Conservation (phyloP, 2,113 vertebrate genomes). For the Sterna hirundo region DNA sequence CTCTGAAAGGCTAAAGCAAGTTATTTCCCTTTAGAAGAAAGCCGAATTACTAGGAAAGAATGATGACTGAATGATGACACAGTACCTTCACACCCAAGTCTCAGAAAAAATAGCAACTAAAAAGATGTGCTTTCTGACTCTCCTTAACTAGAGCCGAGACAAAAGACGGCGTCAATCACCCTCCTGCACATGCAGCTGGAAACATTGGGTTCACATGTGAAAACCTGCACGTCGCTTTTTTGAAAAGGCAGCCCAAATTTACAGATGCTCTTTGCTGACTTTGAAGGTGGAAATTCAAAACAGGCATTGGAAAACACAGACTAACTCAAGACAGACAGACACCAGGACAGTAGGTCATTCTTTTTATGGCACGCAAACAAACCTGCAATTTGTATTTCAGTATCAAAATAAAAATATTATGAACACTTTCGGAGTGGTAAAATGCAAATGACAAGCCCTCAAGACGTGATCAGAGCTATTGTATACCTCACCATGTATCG, state of each 20-base stretch:
- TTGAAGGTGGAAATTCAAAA: neutral
- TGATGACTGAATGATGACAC: neutral
- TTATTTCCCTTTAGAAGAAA: neutral
- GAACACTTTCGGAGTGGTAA: neutral
- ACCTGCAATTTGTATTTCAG: neutral
- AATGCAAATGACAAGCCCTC: neutral
- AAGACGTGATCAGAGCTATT: neutral
- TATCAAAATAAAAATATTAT: neutral
- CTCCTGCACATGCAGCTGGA: neutral
- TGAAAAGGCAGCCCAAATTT: neutral
- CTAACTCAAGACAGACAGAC: neutral
- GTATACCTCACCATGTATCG: rapidly evolving
- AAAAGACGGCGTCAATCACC: neutral
- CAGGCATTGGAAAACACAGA: neutral
- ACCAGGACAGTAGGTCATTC: neutral
- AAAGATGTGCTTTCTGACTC: neutral
- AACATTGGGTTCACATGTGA: neutral
- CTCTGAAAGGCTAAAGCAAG: neutral
- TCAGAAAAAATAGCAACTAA: neutral
- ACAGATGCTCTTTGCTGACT: neutral
- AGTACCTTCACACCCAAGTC: neutral
- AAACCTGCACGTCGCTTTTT: neutral
- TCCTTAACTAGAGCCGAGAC: neutral
- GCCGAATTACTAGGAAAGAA: neutral
- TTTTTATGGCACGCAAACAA: neutral